Conservation (phyloP, 1,140 invertebrate genomes). For the Ladona fulva region DNA sequence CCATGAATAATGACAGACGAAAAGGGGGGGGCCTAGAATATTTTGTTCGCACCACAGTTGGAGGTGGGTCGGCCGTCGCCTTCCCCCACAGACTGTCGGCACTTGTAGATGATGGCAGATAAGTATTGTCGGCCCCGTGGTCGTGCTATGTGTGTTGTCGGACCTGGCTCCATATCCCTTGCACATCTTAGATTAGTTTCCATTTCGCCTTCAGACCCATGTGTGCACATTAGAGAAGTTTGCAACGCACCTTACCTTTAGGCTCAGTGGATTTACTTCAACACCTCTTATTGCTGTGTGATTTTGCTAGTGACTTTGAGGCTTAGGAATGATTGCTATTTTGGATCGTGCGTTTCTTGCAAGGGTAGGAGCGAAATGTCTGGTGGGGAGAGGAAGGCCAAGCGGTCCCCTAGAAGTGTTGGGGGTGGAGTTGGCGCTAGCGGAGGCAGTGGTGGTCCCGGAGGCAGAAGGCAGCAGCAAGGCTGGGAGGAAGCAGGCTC, state of each 20-base stretch:
- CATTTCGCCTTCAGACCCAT: neutral
- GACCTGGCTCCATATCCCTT: slow-evolving; percentile 4
- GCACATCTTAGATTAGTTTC: neutral
- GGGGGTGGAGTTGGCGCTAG: slow-evolving; percentile 35
- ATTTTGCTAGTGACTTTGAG: neutral
- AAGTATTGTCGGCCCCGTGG: slow-evolving; percentile 6
- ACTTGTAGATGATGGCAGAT: slow-evolving; percentile 9
- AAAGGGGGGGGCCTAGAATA: slow-evolving; percentile 2
- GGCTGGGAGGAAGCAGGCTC: slow-evolving; percentile 72
- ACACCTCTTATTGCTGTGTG: neutral
- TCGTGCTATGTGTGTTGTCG: slow-evolving; percentile 7
- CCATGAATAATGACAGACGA: slow-evolving; percentile 9
- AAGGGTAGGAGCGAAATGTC: slow-evolving; percentile 7
- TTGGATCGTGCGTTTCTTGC: neutral
- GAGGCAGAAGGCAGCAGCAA: slow-evolving; percentile 43
- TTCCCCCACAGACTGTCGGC: slow-evolving; percentile 5
- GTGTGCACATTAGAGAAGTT: neutral
- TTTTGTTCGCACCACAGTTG: slow-evolving; percentile 8
- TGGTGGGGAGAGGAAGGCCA: neutral
- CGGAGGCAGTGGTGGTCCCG: slow-evolving; percentile 34
- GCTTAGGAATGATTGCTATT: neutral
- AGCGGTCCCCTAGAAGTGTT: slow-evolving; percentile 7
- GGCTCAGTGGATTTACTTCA: neutral
- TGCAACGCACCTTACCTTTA: slow-evolving; percentile 4
- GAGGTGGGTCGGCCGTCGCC: slow-evolving; percentile 2